Evolutionary conservation across 2,888 invertebrate genomes (phyloP), one percentile per base, ranked within the genome.

Genomic region (Thereva unica): DNA sequence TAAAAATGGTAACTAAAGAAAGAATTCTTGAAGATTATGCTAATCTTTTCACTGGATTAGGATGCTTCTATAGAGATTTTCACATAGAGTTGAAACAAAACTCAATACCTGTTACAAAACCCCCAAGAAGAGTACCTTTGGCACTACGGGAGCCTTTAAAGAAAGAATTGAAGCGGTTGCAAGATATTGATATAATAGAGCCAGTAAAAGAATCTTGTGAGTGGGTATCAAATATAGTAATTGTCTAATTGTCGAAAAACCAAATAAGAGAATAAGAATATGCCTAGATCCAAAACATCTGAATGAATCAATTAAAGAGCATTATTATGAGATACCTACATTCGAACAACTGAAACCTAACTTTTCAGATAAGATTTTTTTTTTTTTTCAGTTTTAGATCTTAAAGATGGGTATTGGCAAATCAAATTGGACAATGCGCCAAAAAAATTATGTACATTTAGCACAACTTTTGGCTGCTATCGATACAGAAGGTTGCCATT

Each of bases 381-480:
- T 9, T 42, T 65, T n/a, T 67, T 59, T 66, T 52, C 65, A 9
- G 61, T 66, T 38, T 59, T 68, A 38, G 68, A 69, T 57, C 52
- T 68, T 9, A 68, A 70, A 34, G 68, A 70, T 57, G 69, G 69
- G 6, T 68, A 61, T 8, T 69, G 64, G 9, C 66, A 68, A 12
- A 52, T 67, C 57, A 12, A 40, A n/a, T 40, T 70, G 34, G 66
- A 68, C 42, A 34, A 6, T 7, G 55, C 64, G 12, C 61, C 68
- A 7, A 68, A 57, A 65, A 67, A 54, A 10, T 40, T 67, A n/a
- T 70, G 64, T 45, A 61, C 65, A 40, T 73, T 72, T 50, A 72
- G 64, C 44, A 64, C 64, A 56, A 9, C 44, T 4, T n/a, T 55
- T 63, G 42, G 56, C 1, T 41, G 49, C 9, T 65, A 53, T 47